These are phyloP conservation scores for Ophion obscuratus DNA, from an alignment of 2,888 invertebrate genomes.

Conservation along the genomic window DNA sequence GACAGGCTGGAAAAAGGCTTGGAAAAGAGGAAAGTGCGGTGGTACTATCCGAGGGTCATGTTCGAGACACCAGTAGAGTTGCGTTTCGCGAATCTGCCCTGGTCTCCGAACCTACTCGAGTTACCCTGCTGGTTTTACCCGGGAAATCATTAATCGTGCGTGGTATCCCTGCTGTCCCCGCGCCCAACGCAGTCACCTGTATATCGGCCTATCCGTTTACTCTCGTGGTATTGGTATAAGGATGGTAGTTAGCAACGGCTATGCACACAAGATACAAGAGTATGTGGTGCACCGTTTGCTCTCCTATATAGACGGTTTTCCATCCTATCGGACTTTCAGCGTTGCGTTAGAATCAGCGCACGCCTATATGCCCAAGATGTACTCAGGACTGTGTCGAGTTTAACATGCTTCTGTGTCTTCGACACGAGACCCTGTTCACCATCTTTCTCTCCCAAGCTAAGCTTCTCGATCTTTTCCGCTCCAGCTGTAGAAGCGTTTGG, in stretches of 20 bases:
- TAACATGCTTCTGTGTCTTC: conserved; percentile 56
- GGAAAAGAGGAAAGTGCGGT: conserved; percentile 46
- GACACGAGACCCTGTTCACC: conserved; percentile 5
- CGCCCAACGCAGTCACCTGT: conserved; percentile 59
- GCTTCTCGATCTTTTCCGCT: conserved; percentile 13
- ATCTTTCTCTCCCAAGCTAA: background rate
- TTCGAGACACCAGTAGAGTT: conserved; percentile 27
- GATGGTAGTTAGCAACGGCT: conserved; percentile 16
- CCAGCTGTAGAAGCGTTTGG: conserved; percentile 20
- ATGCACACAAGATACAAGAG: conserved; percentile 14
- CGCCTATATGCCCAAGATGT: conserved; percentile 36
- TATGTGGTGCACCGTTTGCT: background rate
- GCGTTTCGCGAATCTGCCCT: conserved; percentile 51
- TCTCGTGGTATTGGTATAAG: conserved; percentile 12
- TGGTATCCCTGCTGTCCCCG: conserved; percentile 59
- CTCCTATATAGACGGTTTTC: background rate
- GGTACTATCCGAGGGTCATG: conserved; percentile 33
- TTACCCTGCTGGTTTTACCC: conserved; percentile 56
- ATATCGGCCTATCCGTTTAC: conserved; percentile 49
- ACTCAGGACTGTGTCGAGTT: conserved; percentile 35
- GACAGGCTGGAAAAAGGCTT: background rate
- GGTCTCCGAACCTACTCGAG: conserved; percentile 55
- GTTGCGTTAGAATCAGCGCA: conserved; percentile 52
- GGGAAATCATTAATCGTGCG: conserved; percentile 70
- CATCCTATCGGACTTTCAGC: conserved; percentile 42